These are phyloP conservation scores for Oncopeltus fasciatus DNA, from an alignment of 1,140 invertebrate species.

Conservation along the genomic window DNA sequence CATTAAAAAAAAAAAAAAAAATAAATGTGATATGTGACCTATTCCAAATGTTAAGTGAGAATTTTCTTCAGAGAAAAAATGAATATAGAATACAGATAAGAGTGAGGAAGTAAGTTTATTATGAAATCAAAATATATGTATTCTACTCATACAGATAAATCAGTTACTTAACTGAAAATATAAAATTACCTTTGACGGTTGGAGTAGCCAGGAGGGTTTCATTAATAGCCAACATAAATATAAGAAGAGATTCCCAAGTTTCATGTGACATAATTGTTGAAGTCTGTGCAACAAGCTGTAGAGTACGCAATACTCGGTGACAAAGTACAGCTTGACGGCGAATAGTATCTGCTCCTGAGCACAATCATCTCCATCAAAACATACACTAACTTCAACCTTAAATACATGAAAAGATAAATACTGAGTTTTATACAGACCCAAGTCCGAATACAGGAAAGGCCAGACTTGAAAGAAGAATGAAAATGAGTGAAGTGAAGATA, in stretches of 20 bases:
- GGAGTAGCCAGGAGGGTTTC: slow-evolving; percentile 82
- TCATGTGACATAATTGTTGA: slow-evolving; percentile 63
- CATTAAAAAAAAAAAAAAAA: too few relatives aligned
- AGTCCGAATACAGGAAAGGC: slow-evolving; percentile 73
- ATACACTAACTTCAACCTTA: not conserved
- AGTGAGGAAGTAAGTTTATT: too few relatives aligned
- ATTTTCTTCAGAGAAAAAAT: too few relatives aligned
- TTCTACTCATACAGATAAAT: too few relatives aligned
- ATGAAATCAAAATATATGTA: too few relatives aligned
- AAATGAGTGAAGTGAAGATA: not conserved
- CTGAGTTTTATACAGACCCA: slow-evolving; percentile 43
- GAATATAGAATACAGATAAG: too few relatives aligned
- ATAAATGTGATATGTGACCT: too few relatives aligned
- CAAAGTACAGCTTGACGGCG: slow-evolving; percentile 89
- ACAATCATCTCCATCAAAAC: not conserved
- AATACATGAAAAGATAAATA: slow-evolving; percentile 6
- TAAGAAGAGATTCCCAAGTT: slow-evolving; percentile 79
- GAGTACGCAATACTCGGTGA: slow-evolving; percentile 78
- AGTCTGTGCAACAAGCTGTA: slow-evolving; percentile 73
- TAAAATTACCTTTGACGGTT: slow-evolving; percentile 63
- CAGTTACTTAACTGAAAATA: too few relatives aligned
- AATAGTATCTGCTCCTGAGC: slow-evolving; percentile 66
- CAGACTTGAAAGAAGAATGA: slow-evolving; percentile 49
- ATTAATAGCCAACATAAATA: slow-evolving; percentile 85
- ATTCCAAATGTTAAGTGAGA: too few relatives aligned